These are phyloP conservation scores for Xiphophorus birchmanni DNA, from an alignment of 2,797 vertebrate genomes.

Conservation along the genomic window DNA sequence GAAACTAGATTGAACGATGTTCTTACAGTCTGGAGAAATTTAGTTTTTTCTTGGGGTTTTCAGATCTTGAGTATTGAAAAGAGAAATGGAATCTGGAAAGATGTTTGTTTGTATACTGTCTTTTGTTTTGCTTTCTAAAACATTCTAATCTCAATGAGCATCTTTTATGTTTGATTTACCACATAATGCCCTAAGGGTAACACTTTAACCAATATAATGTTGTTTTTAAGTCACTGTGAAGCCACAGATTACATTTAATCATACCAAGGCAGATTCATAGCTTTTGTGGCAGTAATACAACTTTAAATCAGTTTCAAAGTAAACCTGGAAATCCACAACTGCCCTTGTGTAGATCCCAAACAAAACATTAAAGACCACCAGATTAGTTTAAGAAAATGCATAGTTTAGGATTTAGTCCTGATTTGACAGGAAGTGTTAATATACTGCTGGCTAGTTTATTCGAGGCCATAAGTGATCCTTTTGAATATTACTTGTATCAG, in stretches of 20 bases:
- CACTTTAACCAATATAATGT: not conserved
- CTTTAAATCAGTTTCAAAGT: not conserved
- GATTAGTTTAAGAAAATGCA: not conserved
- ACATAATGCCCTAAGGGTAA: not conserved
- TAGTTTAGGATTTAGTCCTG: not conserved
- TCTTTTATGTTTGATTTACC: not conserved
- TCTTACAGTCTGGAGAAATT: not conserved
- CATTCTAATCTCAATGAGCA: not conserved
- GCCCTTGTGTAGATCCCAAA: not conserved
- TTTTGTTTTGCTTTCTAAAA: not conserved
- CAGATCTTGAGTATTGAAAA: not conserved
- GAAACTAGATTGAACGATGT: not conserved
- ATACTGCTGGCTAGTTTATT: not conserved
- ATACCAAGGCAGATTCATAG: not conserved
- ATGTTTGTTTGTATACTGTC: not conserved
- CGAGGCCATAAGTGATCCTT: not conserved
- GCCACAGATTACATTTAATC: not conserved
- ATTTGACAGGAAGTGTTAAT: not conserved
- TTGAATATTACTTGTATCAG: not conserved
- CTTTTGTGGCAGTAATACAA: not conserved
- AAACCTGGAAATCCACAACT: not conserved
- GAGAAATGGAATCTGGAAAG: not conserved
- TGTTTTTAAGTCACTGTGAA: not conserved
- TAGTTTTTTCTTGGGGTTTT: not conserved
- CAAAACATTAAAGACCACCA: not conserved